Evolutionary conservation across 1,140 invertebrate genomes (phyloP).

Genomic region (Cecropterus lyciades): DNA sequence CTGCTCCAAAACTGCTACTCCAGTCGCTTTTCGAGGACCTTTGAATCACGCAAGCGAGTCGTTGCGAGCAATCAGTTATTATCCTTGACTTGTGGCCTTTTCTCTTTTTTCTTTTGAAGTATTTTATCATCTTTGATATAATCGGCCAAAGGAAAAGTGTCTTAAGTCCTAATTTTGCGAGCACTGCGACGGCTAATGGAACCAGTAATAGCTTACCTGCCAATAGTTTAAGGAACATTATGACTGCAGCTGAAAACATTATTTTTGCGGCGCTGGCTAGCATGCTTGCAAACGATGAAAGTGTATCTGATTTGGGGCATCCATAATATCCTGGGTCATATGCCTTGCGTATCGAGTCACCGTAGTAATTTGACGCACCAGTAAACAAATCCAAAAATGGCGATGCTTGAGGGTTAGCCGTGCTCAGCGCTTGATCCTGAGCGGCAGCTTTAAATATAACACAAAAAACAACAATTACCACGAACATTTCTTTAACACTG

Average conservation of each 20-base stretch:
- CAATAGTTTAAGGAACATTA: conserved; percentile 69
- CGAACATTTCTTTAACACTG: conserved; percentile 75
- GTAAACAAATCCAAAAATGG: conserved; percentile 75
- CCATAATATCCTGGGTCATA: conserved; percentile 63
- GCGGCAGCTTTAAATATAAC: conserved; percentile 51
- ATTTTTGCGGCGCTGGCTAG: conserved; percentile 76
- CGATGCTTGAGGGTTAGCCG: conserved; percentile 47
- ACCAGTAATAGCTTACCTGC: conserved; percentile 68
- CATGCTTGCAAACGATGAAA: conserved; percentile 68
- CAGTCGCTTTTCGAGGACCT: conserved; percentile 57
- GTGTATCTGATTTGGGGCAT: conserved; percentile 66
- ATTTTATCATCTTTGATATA: conserved; percentile 75
- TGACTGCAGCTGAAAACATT: conserved; percentile 69
- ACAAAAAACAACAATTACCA: conserved; percentile 62
- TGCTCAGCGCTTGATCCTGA: conserved; percentile 66
- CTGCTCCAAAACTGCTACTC: conserved; percentile 67
- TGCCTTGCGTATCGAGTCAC: conserved; percentile 64
- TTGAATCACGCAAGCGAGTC: conserved; percentile 71
- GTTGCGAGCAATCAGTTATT: conserved; percentile 69
- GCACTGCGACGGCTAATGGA: conserved; percentile 61
- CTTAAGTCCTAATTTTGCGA: conserved; percentile 72
- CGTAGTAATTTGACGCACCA: conserved; percentile 64
- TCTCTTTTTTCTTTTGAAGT: conserved; percentile 72
- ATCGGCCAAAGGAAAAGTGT: conserved; percentile 70
- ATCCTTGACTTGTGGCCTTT: conserved; percentile 63